A percentile compares a stretch with the other conserved stretches of the same genome.
Evolutionary conservation across 2,797 vertebrate species (phyloP).

Genomic region (Eidolon dupreanum): DNA sequence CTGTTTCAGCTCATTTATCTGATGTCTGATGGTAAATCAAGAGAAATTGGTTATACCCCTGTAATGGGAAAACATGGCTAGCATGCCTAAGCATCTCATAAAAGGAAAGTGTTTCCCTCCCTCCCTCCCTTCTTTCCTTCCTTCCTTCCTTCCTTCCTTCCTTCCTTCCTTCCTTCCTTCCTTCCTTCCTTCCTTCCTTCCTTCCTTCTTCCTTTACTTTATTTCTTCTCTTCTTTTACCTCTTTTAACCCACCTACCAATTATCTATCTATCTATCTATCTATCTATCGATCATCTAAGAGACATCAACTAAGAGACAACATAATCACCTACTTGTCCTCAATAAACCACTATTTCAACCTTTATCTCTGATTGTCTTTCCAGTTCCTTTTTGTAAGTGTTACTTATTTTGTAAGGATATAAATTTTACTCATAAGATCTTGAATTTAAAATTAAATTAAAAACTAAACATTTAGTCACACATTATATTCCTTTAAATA

Average conservation of each 20-base stretch:
- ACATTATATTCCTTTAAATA: background rate
- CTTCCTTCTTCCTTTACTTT: background rate
- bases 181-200: no score
- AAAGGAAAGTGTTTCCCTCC: background rate
- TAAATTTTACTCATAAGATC: background rate
- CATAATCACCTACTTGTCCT: background rate
- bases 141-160: no score
- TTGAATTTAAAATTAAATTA: background rate
- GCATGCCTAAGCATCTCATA: slow-evolving; percentile 59
- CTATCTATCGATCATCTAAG: background rate
- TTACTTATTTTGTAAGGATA: background rate
- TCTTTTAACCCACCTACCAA: background rate
- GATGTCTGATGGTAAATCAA: slow-evolving; percentile 76
- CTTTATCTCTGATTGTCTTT: background rate
- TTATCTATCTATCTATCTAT: background rate
- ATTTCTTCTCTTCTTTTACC: background rate
- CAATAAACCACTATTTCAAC: background rate
- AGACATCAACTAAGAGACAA: background rate
- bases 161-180: no score
- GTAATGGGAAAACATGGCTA: slow-evolving; percentile 56
- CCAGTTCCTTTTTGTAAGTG: background rate
- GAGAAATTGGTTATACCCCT: slow-evolving; percentile 67
- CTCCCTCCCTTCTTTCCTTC: no score
- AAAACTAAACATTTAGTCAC: background rate
- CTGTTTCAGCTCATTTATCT: slow-evolving; percentile 78